A percentile compares a stretch with the other conserved stretches of the same genome.
Evolutionary conservation across 2,113 vertebrate genomes (phyloP).

Genomic region (Burhinus bistriatus): DNA sequence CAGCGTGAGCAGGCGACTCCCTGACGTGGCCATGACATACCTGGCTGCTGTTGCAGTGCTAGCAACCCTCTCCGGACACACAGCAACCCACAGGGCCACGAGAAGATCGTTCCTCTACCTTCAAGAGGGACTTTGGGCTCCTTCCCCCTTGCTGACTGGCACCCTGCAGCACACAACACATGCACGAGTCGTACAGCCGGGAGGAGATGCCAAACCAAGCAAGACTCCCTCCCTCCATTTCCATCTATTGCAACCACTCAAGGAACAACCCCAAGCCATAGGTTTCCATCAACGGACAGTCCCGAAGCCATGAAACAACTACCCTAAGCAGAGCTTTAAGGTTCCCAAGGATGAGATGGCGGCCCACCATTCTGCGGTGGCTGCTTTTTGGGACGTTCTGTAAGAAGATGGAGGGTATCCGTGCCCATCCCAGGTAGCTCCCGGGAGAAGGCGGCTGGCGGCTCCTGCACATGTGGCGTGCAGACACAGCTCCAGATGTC

Average conservation of each 20-base stretch:
- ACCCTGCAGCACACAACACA: background rate
- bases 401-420: background rate
- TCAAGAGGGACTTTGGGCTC: background rate
- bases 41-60: background rate
- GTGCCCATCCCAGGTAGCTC: background rate
- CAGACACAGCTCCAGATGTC: slow-evolving; percentile 51
- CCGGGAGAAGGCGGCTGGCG: background rate
- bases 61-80: background rate
- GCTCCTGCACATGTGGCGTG: background rate
- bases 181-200: fast-evolving
- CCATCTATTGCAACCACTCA: background rate
- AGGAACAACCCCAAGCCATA: background rate
- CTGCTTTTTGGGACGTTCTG: background rate
- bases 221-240: background rate
- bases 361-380: fast-evolving
- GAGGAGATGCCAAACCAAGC: background rate
- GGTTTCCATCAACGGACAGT: background rate
- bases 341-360: background rate
- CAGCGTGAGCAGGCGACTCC: background rate
- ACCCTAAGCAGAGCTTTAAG: background rate
- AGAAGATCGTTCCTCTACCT: background rate
- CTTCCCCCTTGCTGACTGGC: background rate
- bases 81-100: background rate
- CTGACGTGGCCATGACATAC: background rate
- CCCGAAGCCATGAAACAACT: background rate